A percentile compares a stretch with the other conserved stretches of the same genome.
Conservation (phyloP, 2,113 vertebrate genomes). For the Halichoerus grypus region DNA sequence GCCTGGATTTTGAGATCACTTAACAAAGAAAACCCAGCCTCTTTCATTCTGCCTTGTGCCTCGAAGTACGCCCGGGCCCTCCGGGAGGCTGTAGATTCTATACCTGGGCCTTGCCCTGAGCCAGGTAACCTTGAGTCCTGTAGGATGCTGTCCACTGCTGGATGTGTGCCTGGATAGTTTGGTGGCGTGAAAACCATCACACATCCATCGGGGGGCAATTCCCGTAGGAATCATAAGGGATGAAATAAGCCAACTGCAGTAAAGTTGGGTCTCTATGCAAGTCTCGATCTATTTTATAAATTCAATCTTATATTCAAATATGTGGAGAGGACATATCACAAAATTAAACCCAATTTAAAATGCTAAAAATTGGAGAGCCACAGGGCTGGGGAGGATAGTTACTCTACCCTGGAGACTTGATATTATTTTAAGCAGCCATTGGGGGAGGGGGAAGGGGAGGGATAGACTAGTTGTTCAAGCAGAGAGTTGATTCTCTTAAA, state of each 20-base stretch:
- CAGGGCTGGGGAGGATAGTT: not conserved
- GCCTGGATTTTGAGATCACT: slow-evolving; percentile 80
- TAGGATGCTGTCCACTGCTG: slow-evolving; percentile 56
- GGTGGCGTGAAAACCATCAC: slow-evolving; percentile 71
- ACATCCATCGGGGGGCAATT: too few species aligned
- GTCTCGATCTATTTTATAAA: not conserved
- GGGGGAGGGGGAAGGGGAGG: not conserved
- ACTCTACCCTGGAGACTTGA: not conserved
- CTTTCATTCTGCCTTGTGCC: slow-evolving; percentile 35
- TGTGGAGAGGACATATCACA: not conserved
- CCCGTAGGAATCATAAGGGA: slow-evolving; percentile 64
- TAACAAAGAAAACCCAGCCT: slow-evolving; percentile 78
- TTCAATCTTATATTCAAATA: not conserved
- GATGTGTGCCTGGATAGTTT: slow-evolving; percentile 68
- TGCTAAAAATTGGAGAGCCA: too few species aligned
- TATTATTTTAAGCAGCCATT: not conserved
- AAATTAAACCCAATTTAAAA: slow-evolving; percentile 17
- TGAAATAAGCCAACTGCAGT: slow-evolving; percentile 74
- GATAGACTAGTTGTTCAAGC: not conserved
- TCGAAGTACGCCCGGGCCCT: accelerated
- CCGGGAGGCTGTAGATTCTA: not conserved
- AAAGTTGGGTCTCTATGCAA: not conserved
- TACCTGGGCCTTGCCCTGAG: not conserved
- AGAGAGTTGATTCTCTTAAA: not conserved
- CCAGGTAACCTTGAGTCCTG: not conserved